Percentiles rank a stretch among this genome's conserved stretches.
Evolutionary conservation across 37 sponge, comb jelly and placozoan species (phyloP).

Genomic region (Crambe crambe): DNA sequence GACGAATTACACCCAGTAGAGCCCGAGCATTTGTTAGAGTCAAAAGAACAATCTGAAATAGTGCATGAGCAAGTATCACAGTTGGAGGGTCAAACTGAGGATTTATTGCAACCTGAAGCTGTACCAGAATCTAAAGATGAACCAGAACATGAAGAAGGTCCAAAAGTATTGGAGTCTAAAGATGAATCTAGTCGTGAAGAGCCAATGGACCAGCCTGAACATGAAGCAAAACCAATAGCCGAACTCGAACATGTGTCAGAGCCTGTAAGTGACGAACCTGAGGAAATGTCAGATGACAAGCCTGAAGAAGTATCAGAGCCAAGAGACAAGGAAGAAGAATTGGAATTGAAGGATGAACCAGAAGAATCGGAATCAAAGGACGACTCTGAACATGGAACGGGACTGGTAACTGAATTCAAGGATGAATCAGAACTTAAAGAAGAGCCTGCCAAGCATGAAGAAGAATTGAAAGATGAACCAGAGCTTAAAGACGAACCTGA

Average conservation of each 20-base stretch:
- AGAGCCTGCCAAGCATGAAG: background rate
- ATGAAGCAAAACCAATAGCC: slow-evolving; percentile 4
- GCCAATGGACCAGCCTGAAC: background rate
- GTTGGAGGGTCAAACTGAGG: background rate
- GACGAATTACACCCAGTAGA: background rate
- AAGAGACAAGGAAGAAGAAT: background rate
- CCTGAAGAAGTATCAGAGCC: slow-evolving; percentile 15
- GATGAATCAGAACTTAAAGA: background rate
- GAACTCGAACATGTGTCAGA: background rate
- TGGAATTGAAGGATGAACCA: background rate
- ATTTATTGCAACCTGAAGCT: background rate
- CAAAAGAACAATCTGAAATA: background rate
- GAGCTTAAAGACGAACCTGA: background rate
- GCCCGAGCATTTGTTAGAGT: background rate
- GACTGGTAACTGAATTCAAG: background rate
- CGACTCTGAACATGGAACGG: background rate
- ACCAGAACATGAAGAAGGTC: background rate
- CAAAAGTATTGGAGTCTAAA: background rate
- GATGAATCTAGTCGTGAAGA: background rate
- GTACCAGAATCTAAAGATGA: background rate
- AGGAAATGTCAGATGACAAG: background rate
- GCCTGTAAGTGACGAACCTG: background rate
- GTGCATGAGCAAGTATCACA: too few species aligned
- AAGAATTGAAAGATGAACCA: slow-evolving; percentile 1
- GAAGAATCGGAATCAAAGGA: slow-evolving; percentile 3